Conservation (phyloP, 2,888 invertebrate species). For the Mimachlamys varia region DNA sequence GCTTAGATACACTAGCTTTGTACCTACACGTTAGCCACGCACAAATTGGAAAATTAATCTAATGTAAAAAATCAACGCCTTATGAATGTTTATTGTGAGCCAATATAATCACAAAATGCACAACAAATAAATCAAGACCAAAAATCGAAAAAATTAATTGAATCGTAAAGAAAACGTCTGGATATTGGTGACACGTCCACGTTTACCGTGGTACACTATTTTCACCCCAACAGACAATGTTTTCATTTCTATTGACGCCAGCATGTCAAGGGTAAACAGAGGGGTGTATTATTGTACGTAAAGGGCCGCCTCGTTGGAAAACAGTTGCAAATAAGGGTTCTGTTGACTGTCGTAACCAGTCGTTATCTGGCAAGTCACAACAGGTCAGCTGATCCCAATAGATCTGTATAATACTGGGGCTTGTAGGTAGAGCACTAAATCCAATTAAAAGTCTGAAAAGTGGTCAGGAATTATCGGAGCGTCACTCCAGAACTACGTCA, state of each 20-base stretch:
- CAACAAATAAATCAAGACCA: conserved; percentile 27
- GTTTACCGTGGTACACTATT: conserved; percentile 1
- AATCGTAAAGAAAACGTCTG: conserved; percentile 29
- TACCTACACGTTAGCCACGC: not conserved
- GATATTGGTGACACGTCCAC: not conserved
- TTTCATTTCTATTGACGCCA: conserved; percentile 34
- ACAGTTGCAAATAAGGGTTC: conserved; percentile 28
- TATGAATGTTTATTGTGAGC: conserved; percentile 14
- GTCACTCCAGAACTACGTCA: conserved; percentile 6
- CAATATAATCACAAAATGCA: not conserved
- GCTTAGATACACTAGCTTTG: not conserved
- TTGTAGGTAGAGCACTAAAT: conserved; percentile 15
- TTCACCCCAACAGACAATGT: conserved; percentile 20
- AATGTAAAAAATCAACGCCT: not conserved
- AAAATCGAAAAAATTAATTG: conserved; percentile 34
- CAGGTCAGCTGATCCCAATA: not conserved
- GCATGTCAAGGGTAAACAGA: not conserved
- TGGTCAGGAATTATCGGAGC: not conserved
- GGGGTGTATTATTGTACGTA: conserved; percentile 18
- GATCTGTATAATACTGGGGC: conserved; percentile 3
- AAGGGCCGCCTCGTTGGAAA: conserved; percentile 20
- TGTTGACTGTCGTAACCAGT: conserved; percentile 31
- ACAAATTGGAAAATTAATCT: conserved; percentile 13
- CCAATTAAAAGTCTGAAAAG: conserved; percentile 34
- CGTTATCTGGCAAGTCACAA: conserved; percentile 14